Base-by-base conservation (phyloP, 1,140 invertebrate genomes). In the Catajapyx aquilonaris region DNA sequence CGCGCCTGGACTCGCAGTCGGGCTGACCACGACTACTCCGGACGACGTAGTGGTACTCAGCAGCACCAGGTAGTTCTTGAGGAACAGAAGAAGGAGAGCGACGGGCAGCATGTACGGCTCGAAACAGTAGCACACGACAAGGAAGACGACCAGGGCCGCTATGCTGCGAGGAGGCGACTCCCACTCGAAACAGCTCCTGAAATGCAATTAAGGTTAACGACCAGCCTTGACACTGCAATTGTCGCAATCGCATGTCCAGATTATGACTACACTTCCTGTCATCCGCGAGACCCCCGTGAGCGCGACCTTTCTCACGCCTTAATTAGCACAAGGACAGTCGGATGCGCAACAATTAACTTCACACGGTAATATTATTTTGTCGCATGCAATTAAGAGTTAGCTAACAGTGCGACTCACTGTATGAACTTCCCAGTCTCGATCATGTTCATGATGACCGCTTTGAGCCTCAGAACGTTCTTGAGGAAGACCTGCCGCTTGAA, bases 151-250 rank as follows among this genome's bases (percentile, higher is more conserved):
- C 34, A 98, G 73, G 5, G 90, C 86, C 23, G 81, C 59, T 38
- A 87, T 69, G 46, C 85, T 95, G 47, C 83, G 66, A n/a, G 81
- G 51, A 41, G 78, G 79, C 3, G 75, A 91, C 48, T 97, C 90
- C 93, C 94, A 98, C 57, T 93, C 81, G 52, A 94, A 90, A 61
- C 88, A 95, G 54, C 84, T 88, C 61, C 81, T 85, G 48, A 7
- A 65, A 64, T 47, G 44, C 32, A 40, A 21, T n/a, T n/a, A n/a
- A n/a, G n/a, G n/a, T n/a, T n/a, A n/a, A n/a, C n/a, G n/a, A n/a
- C n/a, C n/a, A n/a, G n/a, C n/a, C n/a, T n/a, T n/a, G n/a, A n/a
- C n/a, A n/a, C n/a, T n/a, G n/a, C n/a, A n/a, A n/a, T n/a, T n/a
- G n/a, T n/a, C n/a, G n/a, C n/a, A n/a, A n/a, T n/a, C n/a, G n/a